Percentiles rank a stretch among this genome's conserved stretches.
phyloP scores from a whole-genome alignment of 2,888 invertebrate genomes.

The Apoda limacodes region DNA sequence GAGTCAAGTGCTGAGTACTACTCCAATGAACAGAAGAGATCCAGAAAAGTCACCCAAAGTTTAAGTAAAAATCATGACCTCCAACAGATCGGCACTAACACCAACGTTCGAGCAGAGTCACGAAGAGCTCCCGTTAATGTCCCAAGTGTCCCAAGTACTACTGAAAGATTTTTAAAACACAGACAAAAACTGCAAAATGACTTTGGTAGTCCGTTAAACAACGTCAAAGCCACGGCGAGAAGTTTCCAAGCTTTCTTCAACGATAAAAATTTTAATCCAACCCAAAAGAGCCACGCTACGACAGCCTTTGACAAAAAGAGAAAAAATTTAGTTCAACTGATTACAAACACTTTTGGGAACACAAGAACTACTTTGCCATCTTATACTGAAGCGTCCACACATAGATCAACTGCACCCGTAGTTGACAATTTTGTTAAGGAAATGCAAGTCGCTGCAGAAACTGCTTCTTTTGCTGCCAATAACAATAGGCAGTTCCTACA shows the following conservation, averaged over 20 bases:
- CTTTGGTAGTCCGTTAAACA: slow-evolving; percentile 22
- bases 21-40: slow-evolving; percentile 73
- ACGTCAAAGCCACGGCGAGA: slow-evolving; percentile 39
- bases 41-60: slow-evolving; percentile 43
- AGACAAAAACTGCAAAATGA: slow-evolving; percentile 44
- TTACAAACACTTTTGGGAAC: slow-evolving; percentile 45
- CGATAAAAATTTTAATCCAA: slow-evolving; percentile 39
- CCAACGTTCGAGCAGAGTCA: slow-evolving; percentile 42
- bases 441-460: slow-evolving; percentile 80
- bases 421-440: slow-evolving; percentile 66
- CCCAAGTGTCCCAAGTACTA: slow-evolving; percentile 41
- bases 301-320: slow-evolving; percentile 48
- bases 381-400: slow-evolving; percentile 43
- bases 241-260: slow-evolving; percentile 45
- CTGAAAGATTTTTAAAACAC: slow-evolving; percentile 44
- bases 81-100: slow-evolving; percentile 43
- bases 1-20: slow-evolving; percentile 85
- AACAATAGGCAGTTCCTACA: slow-evolving; percentile 57
- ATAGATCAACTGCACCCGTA: slow-evolving; percentile 41
- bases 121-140: slow-evolving; percentile 40
- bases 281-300: slow-evolving; percentile 43
- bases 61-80: slow-evolving; percentile 46
- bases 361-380: slow-evolving; percentile 40
- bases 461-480: slow-evolving; percentile 77
- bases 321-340: slow-evolving; percentile 51